Percentiles rank a stretch among this genome's conserved stretches.
These are phyloP conservation scores for Tachystola acroxantha DNA, from an alignment of 2,888 invertebrate genomes.

Conservation along the genomic window DNA sequence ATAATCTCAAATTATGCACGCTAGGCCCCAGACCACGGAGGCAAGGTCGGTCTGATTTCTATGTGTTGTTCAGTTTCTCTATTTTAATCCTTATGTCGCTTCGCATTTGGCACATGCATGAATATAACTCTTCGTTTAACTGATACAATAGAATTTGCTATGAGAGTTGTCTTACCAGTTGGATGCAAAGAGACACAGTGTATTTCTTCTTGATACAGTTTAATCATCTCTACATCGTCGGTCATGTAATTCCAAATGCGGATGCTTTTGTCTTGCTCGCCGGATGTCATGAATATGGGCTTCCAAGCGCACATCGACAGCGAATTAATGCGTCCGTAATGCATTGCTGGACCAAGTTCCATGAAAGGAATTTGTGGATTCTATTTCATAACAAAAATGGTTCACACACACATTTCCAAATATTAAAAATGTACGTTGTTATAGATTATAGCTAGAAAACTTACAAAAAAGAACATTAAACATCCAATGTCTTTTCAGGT, in stretches of 20 bases:
- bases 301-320: slow-evolving; percentile 93
- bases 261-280: slow-evolving; percentile 88
- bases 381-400: slow-evolving; percentile 29
- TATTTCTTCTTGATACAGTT: slow-evolving; percentile 91
- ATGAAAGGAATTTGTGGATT: slow-evolving; percentile 80
- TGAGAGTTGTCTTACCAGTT: slow-evolving; percentile 49
- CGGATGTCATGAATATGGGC: slow-evolving; percentile 91
- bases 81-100: too few relatives aligned
- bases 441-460: too few relatives aligned
- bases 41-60: too few relatives aligned
- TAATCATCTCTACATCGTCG: slow-evolving; percentile 86
- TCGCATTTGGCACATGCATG: too few relatives aligned
- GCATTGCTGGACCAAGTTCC: slow-evolving; percentile 85
- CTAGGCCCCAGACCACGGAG: too few relatives aligned
- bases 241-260: slow-evolving; percentile 96
- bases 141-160: too few relatives aligned
- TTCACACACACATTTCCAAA: background rate
- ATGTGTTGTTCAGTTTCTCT: too few relatives aligned
- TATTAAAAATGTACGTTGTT: too few relatives aligned
- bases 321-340: slow-evolving; percentile 88
- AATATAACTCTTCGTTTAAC: too few relatives aligned
- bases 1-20: too few relatives aligned
- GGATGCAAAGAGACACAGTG: slow-evolving; percentile 87
- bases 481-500: too few relatives aligned
- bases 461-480: too few relatives aligned